Conservation (phyloP, 1,140 invertebrate genomes). For the Scaptodrosophila lebanonensis region DNA sequence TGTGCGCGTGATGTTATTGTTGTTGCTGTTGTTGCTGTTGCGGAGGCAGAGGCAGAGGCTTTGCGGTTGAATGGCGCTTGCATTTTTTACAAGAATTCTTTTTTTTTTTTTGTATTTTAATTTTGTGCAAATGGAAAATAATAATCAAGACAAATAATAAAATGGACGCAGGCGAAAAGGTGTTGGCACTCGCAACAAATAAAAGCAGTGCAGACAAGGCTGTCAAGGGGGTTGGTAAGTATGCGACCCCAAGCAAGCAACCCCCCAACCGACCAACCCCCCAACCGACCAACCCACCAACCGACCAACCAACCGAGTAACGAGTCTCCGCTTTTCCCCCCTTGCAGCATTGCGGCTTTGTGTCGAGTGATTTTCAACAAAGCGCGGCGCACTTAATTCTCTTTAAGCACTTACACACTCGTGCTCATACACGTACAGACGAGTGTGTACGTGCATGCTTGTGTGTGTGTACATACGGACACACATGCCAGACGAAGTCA, state of each 20-base stretch:
- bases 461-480: neutral
- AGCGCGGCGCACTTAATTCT: conserved; percentile 72
- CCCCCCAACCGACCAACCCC: neutral
- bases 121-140: conserved; percentile 76
- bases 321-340: too few species aligned
- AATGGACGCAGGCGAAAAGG: conserved; percentile 75
- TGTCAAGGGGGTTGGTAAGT: neutral
- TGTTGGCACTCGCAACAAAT: conserved; percentile 47
- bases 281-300: too few species aligned
- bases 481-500: conserved; percentile 32
- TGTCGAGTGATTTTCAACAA: conserved; percentile 72
- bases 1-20: neutral
- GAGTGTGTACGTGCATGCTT: neutral
- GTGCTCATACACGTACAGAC: conserved; percentile 1
- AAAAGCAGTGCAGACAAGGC: conserved; percentile 28
- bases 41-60: too few species aligned
- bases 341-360: conserved; percentile 65
- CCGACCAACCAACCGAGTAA: too few species aligned
- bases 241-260: neutral
- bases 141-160: conserved; percentile 76
- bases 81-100: conserved; percentile 54
- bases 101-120: conserved; percentile 60
- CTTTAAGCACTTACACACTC: conserved; percentile 55
- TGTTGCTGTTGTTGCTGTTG: conserved; percentile 13
- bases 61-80: conserved; percentile 65